phyloP scores from a whole-genome alignment of 2,113 vertebrate genomes.

The Chiloscyllium plagiosum region DNA sequence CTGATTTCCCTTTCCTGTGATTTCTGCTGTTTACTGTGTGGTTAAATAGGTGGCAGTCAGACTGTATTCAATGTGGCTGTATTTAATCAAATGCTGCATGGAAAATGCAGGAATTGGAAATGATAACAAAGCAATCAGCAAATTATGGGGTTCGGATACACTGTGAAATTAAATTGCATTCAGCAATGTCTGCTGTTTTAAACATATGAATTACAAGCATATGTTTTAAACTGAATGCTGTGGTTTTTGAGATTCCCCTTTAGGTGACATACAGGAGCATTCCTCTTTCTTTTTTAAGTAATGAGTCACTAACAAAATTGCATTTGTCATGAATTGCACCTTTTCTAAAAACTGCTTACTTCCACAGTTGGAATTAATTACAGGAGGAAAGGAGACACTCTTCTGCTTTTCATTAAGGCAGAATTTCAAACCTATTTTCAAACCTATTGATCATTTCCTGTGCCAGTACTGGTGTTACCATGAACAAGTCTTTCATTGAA shows the following conservation, averaged over 20 bases:
- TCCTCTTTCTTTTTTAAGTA: neutral
- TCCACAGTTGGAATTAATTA: constrained; percentile 4
- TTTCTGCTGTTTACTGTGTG: neutral
- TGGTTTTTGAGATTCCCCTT: neutral
- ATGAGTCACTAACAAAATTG: neutral
- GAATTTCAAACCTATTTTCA: neutral
- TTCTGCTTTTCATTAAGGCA: constrained; percentile 1
- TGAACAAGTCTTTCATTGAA: neutral
- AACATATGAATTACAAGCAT: neutral
- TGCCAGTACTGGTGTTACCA: neutral
- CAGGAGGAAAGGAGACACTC: neutral
- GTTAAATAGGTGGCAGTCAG: neutral
- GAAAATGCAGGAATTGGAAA: neutral
- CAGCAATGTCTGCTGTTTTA: neutral
- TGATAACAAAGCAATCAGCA: neutral
- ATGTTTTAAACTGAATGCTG: neutral
- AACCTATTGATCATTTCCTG: neutral
- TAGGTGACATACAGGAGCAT: neutral
- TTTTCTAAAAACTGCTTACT: neutral
- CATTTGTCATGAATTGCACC: neutral
- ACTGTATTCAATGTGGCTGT: neutral
- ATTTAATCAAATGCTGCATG: neutral
- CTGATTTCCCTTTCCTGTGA: neutral
- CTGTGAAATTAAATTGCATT: too few species aligned
- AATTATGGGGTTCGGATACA: neutral